Conservation (phyloP, 1,140 invertebrate genomes). For the Colletes latitarsis region DNA sequence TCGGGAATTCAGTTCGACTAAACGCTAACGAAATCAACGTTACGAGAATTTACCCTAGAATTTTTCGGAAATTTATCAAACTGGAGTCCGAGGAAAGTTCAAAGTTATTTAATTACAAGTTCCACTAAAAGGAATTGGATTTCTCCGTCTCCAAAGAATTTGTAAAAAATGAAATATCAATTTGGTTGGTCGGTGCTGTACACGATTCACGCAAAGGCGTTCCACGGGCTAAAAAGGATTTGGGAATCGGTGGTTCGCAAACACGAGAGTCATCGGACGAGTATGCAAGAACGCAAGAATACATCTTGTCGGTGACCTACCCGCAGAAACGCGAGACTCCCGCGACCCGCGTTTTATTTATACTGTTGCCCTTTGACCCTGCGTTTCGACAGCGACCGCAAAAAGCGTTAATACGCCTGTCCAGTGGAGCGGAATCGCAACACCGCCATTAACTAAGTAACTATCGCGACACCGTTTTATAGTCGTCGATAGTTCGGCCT, state of each 20-base stretch:
- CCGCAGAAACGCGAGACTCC: slow-evolving; percentile 27
- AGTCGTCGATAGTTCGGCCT: slow-evolving; percentile 35
- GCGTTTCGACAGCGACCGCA: slow-evolving; percentile 55
- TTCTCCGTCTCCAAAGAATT: no score
- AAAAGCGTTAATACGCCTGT: slow-evolving; percentile 48
- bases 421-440: slow-evolving; percentile 53
- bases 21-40: not conserved
- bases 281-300: not conserved
- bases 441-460: slow-evolving; percentile 36
- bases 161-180: no score
- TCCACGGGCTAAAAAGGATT: no score
- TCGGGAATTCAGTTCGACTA: not conserved
- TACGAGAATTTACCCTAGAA: no score
- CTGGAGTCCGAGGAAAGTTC: no score
- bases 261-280: not conserved
- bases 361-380: slow-evolving; percentile 47
- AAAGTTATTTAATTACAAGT: no score
- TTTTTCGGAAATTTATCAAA: no score
- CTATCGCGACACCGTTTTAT: slow-evolving; percentile 42
- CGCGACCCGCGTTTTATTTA: slow-evolving; percentile 44
- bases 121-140: no score
- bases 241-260: no score
- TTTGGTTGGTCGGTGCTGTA: no score
- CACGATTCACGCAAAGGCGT: no score
- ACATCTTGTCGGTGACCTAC: not conserved